phyloP scores from a whole-genome alignment of 2,888 invertebrate genomes.

The Caenorhabditis virilis region DNA sequence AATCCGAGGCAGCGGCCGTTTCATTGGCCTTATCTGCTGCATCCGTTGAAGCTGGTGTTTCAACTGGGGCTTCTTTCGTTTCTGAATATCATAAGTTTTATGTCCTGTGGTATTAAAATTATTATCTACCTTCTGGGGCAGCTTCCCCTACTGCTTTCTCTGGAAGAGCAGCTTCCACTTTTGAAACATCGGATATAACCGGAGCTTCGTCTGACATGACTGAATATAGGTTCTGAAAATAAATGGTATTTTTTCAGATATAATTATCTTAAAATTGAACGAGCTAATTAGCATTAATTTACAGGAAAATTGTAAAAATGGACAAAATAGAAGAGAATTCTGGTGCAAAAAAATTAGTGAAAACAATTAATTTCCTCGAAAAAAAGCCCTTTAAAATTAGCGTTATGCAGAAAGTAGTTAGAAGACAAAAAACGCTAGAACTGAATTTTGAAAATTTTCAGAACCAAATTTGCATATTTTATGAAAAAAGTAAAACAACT shows the following conservation, averaged over 20 bases:
- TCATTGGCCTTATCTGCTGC: conserved; percentile 7
- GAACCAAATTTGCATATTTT: too few species aligned
- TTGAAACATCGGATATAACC: conserved; percentile 1
- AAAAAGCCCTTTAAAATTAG: too few species aligned
- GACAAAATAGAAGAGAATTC: not conserved
- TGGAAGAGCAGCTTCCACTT: conserved; percentile 13
- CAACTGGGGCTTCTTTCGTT: not conserved
- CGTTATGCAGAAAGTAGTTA: conserved; percentile 9
- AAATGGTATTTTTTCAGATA: not conserved
- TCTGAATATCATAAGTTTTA: conserved; percentile 2
- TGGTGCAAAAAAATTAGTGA: conserved; percentile 7
- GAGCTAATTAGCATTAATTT: conserved; percentile 1
- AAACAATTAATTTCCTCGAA: too few species aligned
- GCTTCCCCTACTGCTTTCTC: conserved; percentile 1
- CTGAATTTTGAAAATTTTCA: conserved; percentile 14
- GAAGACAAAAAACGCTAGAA: not conserved
- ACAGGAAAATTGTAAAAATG: conserved; percentile 1
- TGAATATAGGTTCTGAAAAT: too few species aligned
- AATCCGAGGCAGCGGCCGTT: conserved; percentile 1
- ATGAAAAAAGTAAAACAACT: too few species aligned
- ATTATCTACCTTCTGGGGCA: not conserved
- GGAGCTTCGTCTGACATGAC: conserved; percentile 27
- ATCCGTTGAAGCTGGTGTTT: conserved; percentile 4
- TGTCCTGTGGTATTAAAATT: not conserved
- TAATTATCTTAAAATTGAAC: not conserved